Evolutionary conservation across 2,888 invertebrate genomes (phyloP).

Genomic region (Caenorhabditis wallacei): DNA sequence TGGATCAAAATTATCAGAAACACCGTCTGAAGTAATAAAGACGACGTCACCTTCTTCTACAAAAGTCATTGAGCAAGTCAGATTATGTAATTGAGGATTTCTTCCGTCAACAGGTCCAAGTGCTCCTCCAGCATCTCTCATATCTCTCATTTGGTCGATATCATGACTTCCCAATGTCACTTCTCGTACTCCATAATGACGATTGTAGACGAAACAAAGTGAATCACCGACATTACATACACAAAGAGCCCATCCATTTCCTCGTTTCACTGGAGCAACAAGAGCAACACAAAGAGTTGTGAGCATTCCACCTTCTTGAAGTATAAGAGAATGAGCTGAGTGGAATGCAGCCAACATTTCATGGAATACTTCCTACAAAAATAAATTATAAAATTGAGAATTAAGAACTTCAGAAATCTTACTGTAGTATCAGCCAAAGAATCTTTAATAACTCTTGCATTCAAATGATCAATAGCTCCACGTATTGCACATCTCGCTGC

Average conservation of each 20-base stretch:
- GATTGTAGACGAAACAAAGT: conserved; percentile 91
- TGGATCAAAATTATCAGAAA: conserved; percentile 94
- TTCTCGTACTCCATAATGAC: conserved; percentile 90
- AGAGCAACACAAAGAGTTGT: conserved; percentile 92
- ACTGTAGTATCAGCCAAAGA: conserved; percentile 75
- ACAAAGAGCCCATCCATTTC: conserved; percentile 87
- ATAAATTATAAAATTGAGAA: no score
- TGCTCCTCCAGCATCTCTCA: conserved; percentile 93
- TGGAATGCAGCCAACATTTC: conserved; percentile 90
- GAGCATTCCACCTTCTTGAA: conserved; percentile 90
- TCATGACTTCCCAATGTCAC: conserved; percentile 87
- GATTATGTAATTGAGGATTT: conserved; percentile 91
- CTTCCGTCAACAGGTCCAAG: conserved; percentile 91
- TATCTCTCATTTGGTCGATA: conserved; percentile 90
- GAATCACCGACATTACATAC: conserved; percentile 94
- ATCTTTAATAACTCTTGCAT: conserved; percentile 83
- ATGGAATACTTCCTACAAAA: conserved; percentile 89
- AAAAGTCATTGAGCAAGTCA: conserved; percentile 90
- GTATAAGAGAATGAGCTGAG: conserved; percentile 91
- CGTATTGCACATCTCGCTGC: conserved; percentile 88
- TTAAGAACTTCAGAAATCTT: no score
- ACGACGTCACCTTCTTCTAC: conserved; percentile 90
- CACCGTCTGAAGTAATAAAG: conserved; percentile 92
- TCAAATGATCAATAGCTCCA: conserved; percentile 91
- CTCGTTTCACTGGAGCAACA: conserved; percentile 85